These are phyloP conservation scores for Nesogale talazaci DNA, from an alignment of 2,113 vertebrate genomes.

Conservation along the genomic window DNA sequence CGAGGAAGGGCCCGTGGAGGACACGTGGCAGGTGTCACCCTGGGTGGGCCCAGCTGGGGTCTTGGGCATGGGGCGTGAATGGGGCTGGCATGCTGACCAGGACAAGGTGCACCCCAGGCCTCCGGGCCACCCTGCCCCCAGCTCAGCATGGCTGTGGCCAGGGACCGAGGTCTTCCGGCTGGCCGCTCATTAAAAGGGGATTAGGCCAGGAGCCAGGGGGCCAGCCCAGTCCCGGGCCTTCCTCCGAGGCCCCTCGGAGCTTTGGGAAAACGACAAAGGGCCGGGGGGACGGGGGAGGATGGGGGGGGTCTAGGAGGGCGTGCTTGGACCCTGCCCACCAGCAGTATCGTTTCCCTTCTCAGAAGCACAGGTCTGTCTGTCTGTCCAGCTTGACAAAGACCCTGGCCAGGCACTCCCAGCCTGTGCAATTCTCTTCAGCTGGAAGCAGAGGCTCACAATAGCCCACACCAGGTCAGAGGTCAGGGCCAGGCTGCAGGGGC, in stretches of 20 bases:
- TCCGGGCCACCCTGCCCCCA: constrained; percentile 59
- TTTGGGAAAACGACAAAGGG: constrained; percentile 14
- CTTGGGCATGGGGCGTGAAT: neutral
- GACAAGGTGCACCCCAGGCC: neutral
- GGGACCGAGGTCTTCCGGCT: constrained; percentile 78
- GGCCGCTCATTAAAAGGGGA: constrained; percentile 84
- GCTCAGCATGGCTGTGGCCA: constrained; percentile 54
- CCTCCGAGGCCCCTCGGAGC: constrained; percentile 60
- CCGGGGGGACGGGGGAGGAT: too few relatives aligned
- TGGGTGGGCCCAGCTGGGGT: neutral
- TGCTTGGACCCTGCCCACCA: neutral
- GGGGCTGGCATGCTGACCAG: neutral
- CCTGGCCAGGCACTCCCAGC: neutral
- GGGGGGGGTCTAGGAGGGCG: neutral
- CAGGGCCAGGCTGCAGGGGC: constrained; percentile 61
- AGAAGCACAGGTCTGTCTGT: neutral
- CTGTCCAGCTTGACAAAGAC: neutral
- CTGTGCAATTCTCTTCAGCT: constrained; percentile 45
- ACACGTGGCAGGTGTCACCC: neutral
- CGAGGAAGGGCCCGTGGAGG: neutral
- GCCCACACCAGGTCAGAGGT: constrained; percentile 76
- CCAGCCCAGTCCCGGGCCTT: constrained; percentile 67
- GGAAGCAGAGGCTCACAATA: constrained; percentile 42
- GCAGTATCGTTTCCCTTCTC: neutral
- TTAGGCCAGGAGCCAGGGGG: constrained; percentile 80